phyloP scores from a whole-genome alignment of 2,888 invertebrate species.

The Leucoma salicis region DNA sequence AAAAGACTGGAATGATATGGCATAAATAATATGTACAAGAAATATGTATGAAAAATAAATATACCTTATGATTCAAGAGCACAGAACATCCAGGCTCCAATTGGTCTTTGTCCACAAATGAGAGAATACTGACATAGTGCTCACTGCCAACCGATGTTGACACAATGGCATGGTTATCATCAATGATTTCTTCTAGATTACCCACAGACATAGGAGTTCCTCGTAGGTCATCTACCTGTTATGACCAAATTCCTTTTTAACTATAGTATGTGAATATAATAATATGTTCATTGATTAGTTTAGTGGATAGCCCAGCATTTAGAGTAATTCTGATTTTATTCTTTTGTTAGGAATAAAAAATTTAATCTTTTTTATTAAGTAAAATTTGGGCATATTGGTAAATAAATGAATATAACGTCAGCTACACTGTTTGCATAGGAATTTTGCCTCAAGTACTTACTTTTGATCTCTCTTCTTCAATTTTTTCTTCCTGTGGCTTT shows the following conservation, averaged over 20 bases:
- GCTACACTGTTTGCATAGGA: too few species aligned
- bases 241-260: too few species aligned
- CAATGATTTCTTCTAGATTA: constrained; percentile 99
- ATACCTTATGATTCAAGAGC: constrained; percentile 95
- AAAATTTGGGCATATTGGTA: too few species aligned
- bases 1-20: too few species aligned
- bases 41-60: too few species aligned
- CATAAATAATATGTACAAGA: too few species aligned
- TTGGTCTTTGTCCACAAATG: constrained; percentile 99
- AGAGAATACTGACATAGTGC: constrained; percentile 99
- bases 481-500: constrained; percentile 99
- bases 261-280: too few species aligned
- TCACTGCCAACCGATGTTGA: constrained; percentile 99
- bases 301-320: too few species aligned
- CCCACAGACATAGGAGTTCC: constrained; percentile 99
- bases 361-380: too few species aligned
- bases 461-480: constrained; percentile 98
- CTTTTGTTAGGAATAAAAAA: not conserved
- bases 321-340: not conserved
- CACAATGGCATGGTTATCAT: constrained; percentile 99
- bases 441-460: constrained; percentile 34
- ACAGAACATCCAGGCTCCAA: constrained; percentile 99
- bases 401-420: too few species aligned
- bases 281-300: too few species aligned
- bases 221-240: constrained; percentile 96